Evolutionary conservation across 2,113 vertebrate genomes (phyloP), one percentile per base, ranked within the genome.

Genomic region (Redunca redunca): DNA sequence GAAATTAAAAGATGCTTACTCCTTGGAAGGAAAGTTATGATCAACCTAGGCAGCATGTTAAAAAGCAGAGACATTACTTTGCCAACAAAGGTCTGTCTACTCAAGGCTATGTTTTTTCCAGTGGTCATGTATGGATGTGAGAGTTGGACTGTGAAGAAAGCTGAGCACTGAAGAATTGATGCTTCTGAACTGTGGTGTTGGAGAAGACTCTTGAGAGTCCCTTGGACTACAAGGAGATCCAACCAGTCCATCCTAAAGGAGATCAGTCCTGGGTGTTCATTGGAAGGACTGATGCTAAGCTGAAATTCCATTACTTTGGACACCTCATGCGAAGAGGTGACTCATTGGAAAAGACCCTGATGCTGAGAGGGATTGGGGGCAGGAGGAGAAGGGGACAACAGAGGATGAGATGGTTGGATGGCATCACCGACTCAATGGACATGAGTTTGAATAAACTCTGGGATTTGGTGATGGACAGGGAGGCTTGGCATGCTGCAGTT

Each of bases 401-500:
- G 64, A 36, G 64, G n/a, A 21, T 67, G n/a, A 67, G n/a, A 67
- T 67, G 33, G 2, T 67, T 67, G 4, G 17, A 67, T 67, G 8
- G n/a, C 4, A 67, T 36, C 64, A 36, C 17, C 1, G 4, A 23
- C 17, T 36, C 19, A 6, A 71, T 12, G n/a, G 2, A 36, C 9
- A 71, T 36, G 19, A 71, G 19, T 71, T 21, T 71, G n/a, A 36
- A 11, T 71, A 36, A 71, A 71, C 64, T 36, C n/a, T 2, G 0
- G 64, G 9, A 36, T 36, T 71, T 71, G 64, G 64, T 71, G 64
- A 71, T 71, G n/a, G n/a, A 36, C 64, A 71, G 17, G n/a, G 64
- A 71, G 19, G 64, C n/a, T 23, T 71, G n/a, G 64, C 1, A 0
- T 36, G 64, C 64, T 71, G 64, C 0, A 0, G 4, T 71, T 71